Conservation (phyloP, 2,888 invertebrate genomes). For the Embidobia sp. region DNA sequence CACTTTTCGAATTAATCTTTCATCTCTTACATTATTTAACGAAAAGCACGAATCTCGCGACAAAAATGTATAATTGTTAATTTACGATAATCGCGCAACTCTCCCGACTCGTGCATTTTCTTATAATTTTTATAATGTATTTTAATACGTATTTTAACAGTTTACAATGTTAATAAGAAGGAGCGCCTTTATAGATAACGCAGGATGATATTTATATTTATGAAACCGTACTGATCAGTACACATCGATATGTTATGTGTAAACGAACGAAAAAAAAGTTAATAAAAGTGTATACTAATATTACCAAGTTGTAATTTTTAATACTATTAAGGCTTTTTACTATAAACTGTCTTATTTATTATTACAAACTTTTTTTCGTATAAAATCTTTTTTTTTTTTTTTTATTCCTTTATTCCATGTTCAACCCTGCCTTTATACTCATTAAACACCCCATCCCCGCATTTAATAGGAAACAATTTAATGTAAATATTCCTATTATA, state of each 20-base stretch:
- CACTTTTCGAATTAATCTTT: background rate
- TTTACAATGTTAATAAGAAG: constrained; percentile 28
- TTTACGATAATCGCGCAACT: background rate
- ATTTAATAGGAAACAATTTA: too few relatives aligned
- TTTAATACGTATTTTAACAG: constrained; percentile 29
- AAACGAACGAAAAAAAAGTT: constrained; percentile 28
- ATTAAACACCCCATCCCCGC: too few relatives aligned
- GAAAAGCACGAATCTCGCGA: too few relatives aligned
- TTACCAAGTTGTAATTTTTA: constrained; percentile 3
- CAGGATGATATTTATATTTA: constrained; percentile 53
- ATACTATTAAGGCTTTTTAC: background rate
- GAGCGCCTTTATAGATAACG: constrained; percentile 36
- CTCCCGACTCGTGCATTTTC: constrained; percentile 18
- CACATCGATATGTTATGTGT: constrained; percentile 29
- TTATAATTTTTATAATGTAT: constrained; percentile 33
- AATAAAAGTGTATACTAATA: constrained; percentile 56
- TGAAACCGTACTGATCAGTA: constrained; percentile 42
- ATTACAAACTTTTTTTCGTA: background rate
- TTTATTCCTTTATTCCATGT: background rate
- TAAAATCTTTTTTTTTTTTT: background rate
- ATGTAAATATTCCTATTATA: too few relatives aligned
- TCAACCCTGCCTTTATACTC: too few relatives aligned
- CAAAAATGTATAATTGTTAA: too few relatives aligned
- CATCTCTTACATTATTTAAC: too few relatives aligned
- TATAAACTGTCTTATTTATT: too few relatives aligned